These are phyloP conservation scores for Drosophila eohydei DNA, from an alignment of 2,888 invertebrate species.

Conservation along the genomic window DNA sequence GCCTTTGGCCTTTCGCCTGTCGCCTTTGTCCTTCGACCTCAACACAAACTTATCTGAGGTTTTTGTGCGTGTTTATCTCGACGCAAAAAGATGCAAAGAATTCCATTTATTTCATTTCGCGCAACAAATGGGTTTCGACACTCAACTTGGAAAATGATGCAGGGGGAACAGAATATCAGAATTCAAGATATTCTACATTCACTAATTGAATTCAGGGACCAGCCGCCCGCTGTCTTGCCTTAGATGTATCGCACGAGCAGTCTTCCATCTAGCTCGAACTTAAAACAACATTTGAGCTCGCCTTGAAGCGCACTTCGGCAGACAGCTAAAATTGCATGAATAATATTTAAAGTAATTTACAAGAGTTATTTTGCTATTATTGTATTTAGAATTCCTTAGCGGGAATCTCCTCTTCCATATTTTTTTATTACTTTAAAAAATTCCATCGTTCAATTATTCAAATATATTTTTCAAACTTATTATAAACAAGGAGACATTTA, in stretches of 20 bases:
- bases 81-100: constrained; percentile 17
- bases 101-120: constrained; percentile 32
- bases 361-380: too few species aligned
- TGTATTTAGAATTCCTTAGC: too few species aligned
- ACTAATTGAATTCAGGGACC: constrained; percentile 2
- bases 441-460: too few species aligned
- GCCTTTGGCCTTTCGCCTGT: constrained; percentile 4
- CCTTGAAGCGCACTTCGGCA: background rate
- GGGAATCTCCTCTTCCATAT: too few species aligned
- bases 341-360: too few species aligned
- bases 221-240: background rate
- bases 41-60: constrained; percentile 9
- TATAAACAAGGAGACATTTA: too few species aligned
- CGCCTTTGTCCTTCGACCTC: constrained; percentile 2
- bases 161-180: background rate
- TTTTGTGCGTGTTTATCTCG: constrained; percentile 10
- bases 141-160: background rate
- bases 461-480: too few species aligned
- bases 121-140: constrained; percentile 19
- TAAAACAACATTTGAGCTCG: background rate
- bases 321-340: too few species aligned
- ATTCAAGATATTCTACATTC: constrained; percentile 2
- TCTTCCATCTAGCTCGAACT: background rate
- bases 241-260: background rate
- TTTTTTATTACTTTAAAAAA: too few species aligned